phyloP scores from a whole-genome alignment of 2,797 vertebrate genomes.

The Periophthalmus magnuspinnatus region DNA sequence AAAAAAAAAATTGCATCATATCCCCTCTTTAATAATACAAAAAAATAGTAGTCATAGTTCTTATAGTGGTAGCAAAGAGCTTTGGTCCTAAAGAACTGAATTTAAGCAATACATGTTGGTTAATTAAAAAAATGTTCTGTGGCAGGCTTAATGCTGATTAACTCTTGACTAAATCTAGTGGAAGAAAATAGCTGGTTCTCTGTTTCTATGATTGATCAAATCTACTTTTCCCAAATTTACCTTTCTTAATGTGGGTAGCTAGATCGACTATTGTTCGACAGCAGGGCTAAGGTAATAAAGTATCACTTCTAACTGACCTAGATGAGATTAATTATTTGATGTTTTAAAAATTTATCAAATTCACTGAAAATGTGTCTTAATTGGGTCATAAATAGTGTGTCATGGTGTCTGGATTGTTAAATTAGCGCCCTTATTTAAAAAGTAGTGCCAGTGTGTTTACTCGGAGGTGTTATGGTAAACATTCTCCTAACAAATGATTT shows the following conservation, averaged over 20 bases:
- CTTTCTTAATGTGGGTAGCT: not conserved
- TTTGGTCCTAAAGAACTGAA: no score
- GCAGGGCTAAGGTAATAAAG: constrained; percentile 1
- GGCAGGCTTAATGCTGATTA: not conserved
- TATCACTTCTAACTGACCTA: constrained; percentile 1
- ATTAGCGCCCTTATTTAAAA: not conserved
- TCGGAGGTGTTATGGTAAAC: constrained; percentile 36
- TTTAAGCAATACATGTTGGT: no score
- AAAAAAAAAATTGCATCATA: no score
- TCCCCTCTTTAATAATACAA: no score
- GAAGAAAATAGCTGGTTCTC: not conserved
- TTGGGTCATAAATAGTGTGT: not conserved
- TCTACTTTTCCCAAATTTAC: not conserved
- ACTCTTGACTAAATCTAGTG: not conserved
- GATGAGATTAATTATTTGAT: not conserved
- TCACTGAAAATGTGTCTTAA: not conserved
- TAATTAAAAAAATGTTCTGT: no score
- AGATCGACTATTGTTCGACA: not conserved
- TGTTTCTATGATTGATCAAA: not conserved
- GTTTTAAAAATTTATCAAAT: not conserved
- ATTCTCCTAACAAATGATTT: constrained; percentile 18
- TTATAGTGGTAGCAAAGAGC: no score
- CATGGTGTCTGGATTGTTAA: not conserved
- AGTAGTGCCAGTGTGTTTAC: constrained; percentile 25
- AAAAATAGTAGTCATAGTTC: no score